Evolutionary conservation across 2,113 vertebrate species (phyloP).

Genomic region (Cebus imitator): DNA sequence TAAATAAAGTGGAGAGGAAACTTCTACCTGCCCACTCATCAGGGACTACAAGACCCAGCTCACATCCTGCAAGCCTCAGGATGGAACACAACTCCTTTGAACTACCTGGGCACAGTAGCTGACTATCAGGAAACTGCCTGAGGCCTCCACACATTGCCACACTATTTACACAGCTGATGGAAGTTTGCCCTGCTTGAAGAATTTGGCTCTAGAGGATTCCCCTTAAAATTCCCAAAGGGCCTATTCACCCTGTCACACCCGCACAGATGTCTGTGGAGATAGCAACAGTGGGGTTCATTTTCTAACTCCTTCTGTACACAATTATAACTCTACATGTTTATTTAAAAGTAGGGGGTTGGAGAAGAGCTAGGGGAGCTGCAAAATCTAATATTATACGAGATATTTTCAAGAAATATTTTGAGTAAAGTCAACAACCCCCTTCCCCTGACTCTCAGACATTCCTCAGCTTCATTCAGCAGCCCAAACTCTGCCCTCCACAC

Average conservation of each 20-base stretch:
- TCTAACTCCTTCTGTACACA: constrained; percentile 51
- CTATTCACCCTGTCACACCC: constrained; percentile 48
- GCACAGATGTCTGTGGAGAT: constrained; percentile 44
- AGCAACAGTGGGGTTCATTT: constrained; percentile 63
- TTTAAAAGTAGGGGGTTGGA: constrained; percentile 44
- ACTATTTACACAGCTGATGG: constrained; percentile 72
- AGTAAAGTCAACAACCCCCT: constrained; percentile 63
- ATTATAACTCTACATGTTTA: constrained; percentile 48
- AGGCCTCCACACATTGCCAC: constrained; percentile 30
- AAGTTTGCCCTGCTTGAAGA: constrained; percentile 39
- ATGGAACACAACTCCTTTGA: constrained; percentile 58
- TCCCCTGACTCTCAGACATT: constrained; percentile 52
- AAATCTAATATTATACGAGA: constrained; percentile 52
- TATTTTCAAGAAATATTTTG: constrained; percentile 68
- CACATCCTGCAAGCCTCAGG: constrained; percentile 24
- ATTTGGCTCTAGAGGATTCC: constrained; percentile 70
- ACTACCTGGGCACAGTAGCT: constrained; percentile 67
- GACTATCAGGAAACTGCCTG: neutral
- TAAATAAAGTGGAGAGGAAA: constrained; percentile 20
- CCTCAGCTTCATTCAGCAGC: constrained; percentile 33
- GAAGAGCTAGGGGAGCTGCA: constrained; percentile 2
- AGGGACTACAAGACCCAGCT: constrained; percentile 53
- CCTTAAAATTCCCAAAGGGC: neutral
- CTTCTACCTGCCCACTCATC: constrained; percentile 32
- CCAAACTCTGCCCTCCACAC: constrained; percentile 26